Base-by-base conservation (phyloP, 2,888 invertebrate species). In the Hypomecis punctinalis region DNA sequence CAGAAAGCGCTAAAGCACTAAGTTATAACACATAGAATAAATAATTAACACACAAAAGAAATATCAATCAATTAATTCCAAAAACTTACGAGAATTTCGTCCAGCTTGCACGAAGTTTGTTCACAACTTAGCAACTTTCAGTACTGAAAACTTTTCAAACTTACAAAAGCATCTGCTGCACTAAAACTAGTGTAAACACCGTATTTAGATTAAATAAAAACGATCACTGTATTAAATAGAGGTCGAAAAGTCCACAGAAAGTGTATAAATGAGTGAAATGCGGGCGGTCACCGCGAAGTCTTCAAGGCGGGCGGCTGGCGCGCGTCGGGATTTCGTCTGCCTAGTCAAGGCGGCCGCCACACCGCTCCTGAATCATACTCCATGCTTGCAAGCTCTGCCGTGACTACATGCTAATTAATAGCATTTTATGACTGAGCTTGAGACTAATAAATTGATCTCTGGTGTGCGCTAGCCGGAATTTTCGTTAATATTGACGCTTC, bases 301-400 rank as follows among this genome's bases (percentile, higher is more conserved):
- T 40, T 40, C 7, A 70, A 76, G 76, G 70, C 78, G 79, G 67
- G 76, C 78, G 77, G 68, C 65, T 73, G 68, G 63, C 72, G 54
- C 78, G 78, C 76, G 69, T 65, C 70, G 66, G 65, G 68, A 66
- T 54, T 47, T 56, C 67, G 59, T 76, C 77, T 78, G 76, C 68
- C 59, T 69, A 52, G 47, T 40, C 37, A 64, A 42, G 53, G 57
- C 61, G 66, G 67, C 51, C 47, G 63, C 52, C 67, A 72, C 69
- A 72, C 56, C 61, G 70, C 72, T 52, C 57, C 69, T 63, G 60
- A 63, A 63, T 70, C 23, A 61, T 68, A 60, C 57, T 68, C 62
- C 67, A 69, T 60, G 52, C 60, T 35, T 49, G 57, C 46, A 47
- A 59, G 47, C 61, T 61, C 55, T 62, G 54, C 23, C 62, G 51